A percentile compares a stretch with the other conserved stretches of the same genome.
phyloP scores from a whole-genome alignment of 2,113 vertebrate genomes.

The Nycticryphes semicollaris region DNA sequence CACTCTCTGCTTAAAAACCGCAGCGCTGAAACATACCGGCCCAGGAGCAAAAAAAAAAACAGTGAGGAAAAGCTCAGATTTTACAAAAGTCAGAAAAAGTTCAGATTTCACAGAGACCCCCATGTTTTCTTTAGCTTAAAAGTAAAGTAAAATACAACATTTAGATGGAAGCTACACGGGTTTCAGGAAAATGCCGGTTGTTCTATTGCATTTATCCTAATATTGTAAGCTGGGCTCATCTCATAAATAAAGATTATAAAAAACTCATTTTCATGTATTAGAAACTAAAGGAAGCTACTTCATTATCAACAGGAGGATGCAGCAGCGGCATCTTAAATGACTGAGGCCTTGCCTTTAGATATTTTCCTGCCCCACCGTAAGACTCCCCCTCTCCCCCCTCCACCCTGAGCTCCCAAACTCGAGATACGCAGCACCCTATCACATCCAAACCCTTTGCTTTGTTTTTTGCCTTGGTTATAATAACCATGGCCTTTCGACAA shows the following conservation, averaged over 20 bases:
- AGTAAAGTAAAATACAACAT: background rate
- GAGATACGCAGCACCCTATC: background rate
- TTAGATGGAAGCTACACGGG: background rate
- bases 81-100: background rate
- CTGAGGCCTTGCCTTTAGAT: background rate
- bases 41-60: rapidly evolving
- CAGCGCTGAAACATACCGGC: background rate
- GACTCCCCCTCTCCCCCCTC: background rate
- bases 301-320: background rate
- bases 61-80: background rate
- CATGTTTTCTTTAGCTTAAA: background rate
- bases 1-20: background rate
- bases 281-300: background rate
- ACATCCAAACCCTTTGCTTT: background rate
- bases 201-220: background rate
- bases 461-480: background rate
- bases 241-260: background rate
- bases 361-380: background rate
- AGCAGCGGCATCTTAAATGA: background rate
- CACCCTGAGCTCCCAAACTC: background rate
- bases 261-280: background rate
- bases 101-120: background rate
- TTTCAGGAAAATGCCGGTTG: background rate
- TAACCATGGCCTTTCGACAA: background rate
- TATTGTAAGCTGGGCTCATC: background rate